A percentile compares a stretch with the other conserved stretches of the same genome.
Conservation (phyloP, 2,797 vertebrate species). For the Mycteria americana region DNA sequence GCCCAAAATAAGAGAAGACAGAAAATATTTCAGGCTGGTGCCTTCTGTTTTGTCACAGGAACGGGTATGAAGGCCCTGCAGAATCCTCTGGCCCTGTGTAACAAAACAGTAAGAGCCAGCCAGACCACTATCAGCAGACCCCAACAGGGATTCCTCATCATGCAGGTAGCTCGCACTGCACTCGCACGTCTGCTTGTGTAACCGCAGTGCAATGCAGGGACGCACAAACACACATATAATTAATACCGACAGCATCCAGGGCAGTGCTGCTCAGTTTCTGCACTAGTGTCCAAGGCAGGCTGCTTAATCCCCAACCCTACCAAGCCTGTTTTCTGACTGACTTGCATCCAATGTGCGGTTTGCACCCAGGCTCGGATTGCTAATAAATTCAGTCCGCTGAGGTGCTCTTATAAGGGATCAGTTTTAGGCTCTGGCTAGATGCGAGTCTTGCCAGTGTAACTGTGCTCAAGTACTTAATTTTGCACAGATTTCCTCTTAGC, state of each 20-base stretch:
- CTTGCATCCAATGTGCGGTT: background rate
- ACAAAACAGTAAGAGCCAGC: background rate
- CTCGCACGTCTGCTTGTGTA: background rate
- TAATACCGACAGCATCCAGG: background rate
- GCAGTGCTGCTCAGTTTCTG: background rate
- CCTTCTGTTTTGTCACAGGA: slow-evolving; percentile 31
- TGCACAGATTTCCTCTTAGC: slow-evolving; percentile 5
- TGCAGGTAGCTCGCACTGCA: background rate
- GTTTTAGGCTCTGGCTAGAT: background rate
- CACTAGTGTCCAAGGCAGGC: background rate
- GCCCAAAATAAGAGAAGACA: background rate
- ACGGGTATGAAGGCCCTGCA: background rate
- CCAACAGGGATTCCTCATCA: background rate
- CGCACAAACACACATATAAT: rapidly evolving
- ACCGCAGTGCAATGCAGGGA: background rate
- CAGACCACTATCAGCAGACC: background rate
- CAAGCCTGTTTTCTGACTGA: background rate
- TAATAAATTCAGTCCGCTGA: background rate
- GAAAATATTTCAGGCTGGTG: background rate
- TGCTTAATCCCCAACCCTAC: background rate
- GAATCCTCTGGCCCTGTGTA: slow-evolving; percentile 3
- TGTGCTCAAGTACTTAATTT: background rate
- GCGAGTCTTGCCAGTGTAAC: background rate
- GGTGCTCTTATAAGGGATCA: background rate
- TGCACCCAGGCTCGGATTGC: background rate